phyloP scores from a whole-genome alignment of 2,888 invertebrate genomes.

The Hanleya hanleyi region DNA sequence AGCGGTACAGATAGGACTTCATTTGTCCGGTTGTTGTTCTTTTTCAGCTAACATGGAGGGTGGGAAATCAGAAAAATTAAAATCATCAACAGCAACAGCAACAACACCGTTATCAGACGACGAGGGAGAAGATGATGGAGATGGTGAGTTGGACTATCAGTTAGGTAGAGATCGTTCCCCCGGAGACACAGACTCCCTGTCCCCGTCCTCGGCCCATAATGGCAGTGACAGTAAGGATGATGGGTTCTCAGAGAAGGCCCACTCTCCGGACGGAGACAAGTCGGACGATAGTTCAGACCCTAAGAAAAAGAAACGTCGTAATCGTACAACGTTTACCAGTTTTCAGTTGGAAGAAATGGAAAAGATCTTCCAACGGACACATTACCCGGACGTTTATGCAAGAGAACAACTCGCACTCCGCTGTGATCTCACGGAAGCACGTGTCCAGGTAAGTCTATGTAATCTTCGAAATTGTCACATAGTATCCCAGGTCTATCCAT shows the following conservation, averaged over 20 bases:
- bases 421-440: conserved; percentile 72
- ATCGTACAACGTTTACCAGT: conserved; percentile 73
- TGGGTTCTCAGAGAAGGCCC: not conserved
- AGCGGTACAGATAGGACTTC: no score
- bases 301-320: conserved; percentile 71
- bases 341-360: conserved; percentile 74
- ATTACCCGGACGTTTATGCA: conserved; percentile 74
- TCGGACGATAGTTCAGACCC: conserved; percentile 44
- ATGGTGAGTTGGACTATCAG: conserved; percentile 5
- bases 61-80: no score
- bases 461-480: no score
- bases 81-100: no score
- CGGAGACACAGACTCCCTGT: not conserved
- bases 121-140: conserved; percentile 21
- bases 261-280: conserved; percentile 19
- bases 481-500: no score
- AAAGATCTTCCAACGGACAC: conserved; percentile 73
- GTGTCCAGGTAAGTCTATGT: conserved; percentile 71
- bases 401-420: conserved; percentile 72
- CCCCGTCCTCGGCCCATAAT: not conserved
- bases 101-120: no score
- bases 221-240: conserved; percentile 29
- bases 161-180: conserved; percentile 5
- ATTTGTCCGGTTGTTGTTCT: no score
- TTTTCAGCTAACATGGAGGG: no score